Base-by-base conservation (phyloP, 1,140 invertebrate species). In the Tachypleus tridentatus region DNA sequence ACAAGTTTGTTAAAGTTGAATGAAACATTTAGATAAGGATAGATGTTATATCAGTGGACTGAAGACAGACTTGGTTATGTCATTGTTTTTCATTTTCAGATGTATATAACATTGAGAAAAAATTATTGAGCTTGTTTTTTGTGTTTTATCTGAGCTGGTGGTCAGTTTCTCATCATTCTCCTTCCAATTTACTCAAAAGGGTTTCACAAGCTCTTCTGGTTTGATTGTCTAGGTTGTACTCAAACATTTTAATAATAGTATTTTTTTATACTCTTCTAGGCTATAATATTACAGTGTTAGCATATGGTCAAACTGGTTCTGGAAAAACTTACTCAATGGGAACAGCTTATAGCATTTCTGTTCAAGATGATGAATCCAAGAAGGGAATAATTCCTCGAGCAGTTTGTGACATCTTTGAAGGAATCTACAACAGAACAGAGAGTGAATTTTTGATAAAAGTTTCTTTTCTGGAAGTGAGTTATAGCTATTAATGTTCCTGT, bases 231-330 rank as follows among this genome's bases (percentile, higher is more conserved):
- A 54, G 53, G 3, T 54, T 3, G 8, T 9, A 54, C n/a, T 54
- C n/a, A 54, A 9, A 8, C n/a, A 54, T 56, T 49, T 57, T 52
- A 56, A 49, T 69, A 59, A 10, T 61, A 71, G 70, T 29, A 29
- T 2, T 29, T 29, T 29, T 29, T 29, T 29, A 0, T 29, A 29
- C 7, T 87, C 88, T 2, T 79, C 93, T 11, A 87, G 87, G 89
- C 5, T 93, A 91, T 73, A 97, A 97, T 82, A 86, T 93, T 1
- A 97, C 93, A 10, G 88, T 94, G 67, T 96, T 97, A 81, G 93
- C 93, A 3, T 97, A 97, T 78, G 93, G 93, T 61, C 93, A 97
- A 80, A 94, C 91, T 8, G 91, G 90, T 57, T 88, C 86, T 72
- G 90, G 90, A 6, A 93, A 93, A 77, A 93, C 88, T 49, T 89